Percentiles rank a stretch among this genome's conserved stretches.
Conservation (phyloP, 2,888 invertebrate species). For the Trimorus sp. region DNA sequence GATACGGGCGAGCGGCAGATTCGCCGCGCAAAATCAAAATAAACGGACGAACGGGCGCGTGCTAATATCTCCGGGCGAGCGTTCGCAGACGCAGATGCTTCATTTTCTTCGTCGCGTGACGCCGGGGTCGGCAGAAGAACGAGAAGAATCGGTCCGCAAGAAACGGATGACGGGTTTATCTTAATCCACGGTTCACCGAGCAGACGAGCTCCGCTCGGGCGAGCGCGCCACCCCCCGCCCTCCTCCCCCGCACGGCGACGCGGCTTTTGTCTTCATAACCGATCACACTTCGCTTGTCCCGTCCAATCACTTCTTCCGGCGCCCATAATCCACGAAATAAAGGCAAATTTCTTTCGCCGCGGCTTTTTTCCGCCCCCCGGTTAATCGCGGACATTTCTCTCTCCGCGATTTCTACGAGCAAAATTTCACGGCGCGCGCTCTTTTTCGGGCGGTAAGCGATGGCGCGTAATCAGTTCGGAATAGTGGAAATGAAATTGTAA, state of each 20-base stretch:
- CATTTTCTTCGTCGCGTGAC: conserved; percentile 64
- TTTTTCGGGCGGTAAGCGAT: not conserved
- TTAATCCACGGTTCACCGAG: conserved; percentile 80
- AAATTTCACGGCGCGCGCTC: no score
- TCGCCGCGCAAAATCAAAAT: conserved; percentile 14
- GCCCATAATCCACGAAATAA: conserved; percentile 17
- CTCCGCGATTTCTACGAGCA: no score
- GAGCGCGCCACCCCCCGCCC: conserved; percentile 60
- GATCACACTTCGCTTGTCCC: conserved; percentile 78
- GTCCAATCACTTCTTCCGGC: conserved; percentile 71
- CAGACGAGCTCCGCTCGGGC: conserved; percentile 75
- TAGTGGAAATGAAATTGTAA: no score
- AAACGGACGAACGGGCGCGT: conserved; percentile 33
- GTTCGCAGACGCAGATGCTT: conserved; percentile 64
- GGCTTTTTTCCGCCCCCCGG: not conserved
- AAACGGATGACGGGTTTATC: conserved; percentile 81
- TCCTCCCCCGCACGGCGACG: conserved; percentile 50
- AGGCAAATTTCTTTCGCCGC: conserved; percentile 48
- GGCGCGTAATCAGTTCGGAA: no score
- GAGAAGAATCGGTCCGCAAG: conserved; percentile 76
- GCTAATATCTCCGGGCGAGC: conserved; percentile 56
- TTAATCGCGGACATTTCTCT: not conserved
- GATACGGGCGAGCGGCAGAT: not conserved
- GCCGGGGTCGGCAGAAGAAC: conserved; percentile 67
- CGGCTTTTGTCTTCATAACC: conserved; percentile 73